Conservation (phyloP, 2,113 vertebrate genomes). For the Brachypodius melanocephalos region DNA sequence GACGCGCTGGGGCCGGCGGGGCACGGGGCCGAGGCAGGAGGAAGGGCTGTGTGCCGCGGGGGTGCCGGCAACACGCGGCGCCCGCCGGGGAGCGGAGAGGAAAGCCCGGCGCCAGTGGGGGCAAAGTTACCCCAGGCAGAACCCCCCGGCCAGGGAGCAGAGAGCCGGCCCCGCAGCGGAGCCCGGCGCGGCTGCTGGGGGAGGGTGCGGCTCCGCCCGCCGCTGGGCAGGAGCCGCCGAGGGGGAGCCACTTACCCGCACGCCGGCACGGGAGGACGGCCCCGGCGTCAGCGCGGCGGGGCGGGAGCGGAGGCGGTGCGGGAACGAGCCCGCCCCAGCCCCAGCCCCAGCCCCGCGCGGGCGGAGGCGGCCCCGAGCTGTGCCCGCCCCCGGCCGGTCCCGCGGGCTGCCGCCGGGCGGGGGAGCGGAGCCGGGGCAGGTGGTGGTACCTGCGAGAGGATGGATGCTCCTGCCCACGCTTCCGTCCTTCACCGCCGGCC, state of each 20-base stretch:
- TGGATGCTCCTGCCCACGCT: fast-evolving
- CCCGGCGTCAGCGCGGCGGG: background rate
- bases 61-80: background rate
- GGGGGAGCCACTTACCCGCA: background rate
- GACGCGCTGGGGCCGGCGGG: background rate
- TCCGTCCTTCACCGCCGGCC: fast-evolving
- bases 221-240: background rate
- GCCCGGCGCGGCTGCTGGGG: no score
- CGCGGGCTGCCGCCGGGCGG: background rate
- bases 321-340: background rate
- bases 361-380: background rate
- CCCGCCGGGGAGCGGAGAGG: background rate
- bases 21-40: background rate
- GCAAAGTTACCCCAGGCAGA: background rate
- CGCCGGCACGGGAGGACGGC: background rate
- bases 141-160: background rate
- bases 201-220: no score
- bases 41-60: background rate
- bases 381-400: background rate
- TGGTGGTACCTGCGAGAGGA: fast-evolving
- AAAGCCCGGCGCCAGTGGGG: background rate
- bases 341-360: background rate
- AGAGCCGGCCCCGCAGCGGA: no score
- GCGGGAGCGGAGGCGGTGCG: background rate
- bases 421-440: fast-evolving